Conservation (phyloP, 2,888 invertebrate genomes). For the Oxyscelio sp. region DNA sequence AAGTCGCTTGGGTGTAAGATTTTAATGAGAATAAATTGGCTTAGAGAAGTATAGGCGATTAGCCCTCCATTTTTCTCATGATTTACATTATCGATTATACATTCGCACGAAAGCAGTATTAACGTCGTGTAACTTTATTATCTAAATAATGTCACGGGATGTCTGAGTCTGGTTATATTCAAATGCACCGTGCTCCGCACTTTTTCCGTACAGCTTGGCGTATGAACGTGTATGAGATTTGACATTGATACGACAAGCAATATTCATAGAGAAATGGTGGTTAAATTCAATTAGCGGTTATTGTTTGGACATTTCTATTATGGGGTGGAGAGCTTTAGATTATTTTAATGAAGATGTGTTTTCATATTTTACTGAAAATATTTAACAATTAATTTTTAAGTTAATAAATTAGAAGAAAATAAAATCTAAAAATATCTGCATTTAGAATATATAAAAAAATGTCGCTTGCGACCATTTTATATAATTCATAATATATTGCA, state of each 20-base stretch:
- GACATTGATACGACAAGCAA: conserved; percentile 63
- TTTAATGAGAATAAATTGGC: conserved; percentile 71
- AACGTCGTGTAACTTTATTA: conserved; percentile 63
- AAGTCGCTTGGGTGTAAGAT: conserved; percentile 62
- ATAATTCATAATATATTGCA: no score
- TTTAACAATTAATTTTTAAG: no score
- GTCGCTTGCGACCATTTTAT: no score
- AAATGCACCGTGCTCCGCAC: conserved; percentile 42
- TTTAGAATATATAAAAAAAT: not conserved
- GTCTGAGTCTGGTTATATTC: conserved; percentile 59
- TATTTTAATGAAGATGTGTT: conserved; percentile 3
- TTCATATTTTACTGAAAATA: not conserved
- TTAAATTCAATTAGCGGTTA: conserved; percentile 51
- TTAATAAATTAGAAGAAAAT: no score
- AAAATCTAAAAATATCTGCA: no score
- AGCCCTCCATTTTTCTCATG: conserved; percentile 65
- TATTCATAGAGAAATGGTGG: conserved; percentile 55
- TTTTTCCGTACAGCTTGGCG: conserved; percentile 41
- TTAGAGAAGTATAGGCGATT: conserved; percentile 54
- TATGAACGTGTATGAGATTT: conserved; percentile 51
- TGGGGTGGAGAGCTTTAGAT: not conserved
- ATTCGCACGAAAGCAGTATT: conserved; percentile 69
- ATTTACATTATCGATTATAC: conserved; percentile 74
- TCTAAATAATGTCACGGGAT: conserved; percentile 70
- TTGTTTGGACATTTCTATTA: conserved; percentile 52